phyloP scores from a whole-genome alignment of 1,140 invertebrate species.

The Philopotamus ludificatus region DNA sequence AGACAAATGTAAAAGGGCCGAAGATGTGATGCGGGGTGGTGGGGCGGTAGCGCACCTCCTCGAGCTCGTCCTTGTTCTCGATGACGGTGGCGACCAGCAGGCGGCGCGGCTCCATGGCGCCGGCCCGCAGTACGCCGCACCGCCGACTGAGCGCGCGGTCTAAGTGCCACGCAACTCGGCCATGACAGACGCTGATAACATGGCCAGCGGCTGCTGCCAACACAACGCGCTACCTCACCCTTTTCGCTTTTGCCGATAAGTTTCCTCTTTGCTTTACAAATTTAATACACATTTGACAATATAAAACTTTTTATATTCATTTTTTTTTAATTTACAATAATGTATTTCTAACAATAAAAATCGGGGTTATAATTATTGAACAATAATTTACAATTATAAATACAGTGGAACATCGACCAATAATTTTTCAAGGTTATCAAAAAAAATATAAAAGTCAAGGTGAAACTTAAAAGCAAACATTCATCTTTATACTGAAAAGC shows the following conservation, averaged over 20 bases:
- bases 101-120: constrained; percentile 7
- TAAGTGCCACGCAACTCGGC: neutral
- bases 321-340: neutral
- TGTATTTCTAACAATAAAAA: no score
- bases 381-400: no score
- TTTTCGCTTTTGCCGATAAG: no score
- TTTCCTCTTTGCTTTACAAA: neutral
- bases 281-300: neutral
- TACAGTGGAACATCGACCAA: no score
- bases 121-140: constrained; percentile 1
- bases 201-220: neutral
- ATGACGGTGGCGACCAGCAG: constrained; percentile 65
- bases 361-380: no score
- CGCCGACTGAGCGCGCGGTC: neutral
- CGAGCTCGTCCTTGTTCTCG: constrained; percentile 80
- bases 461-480: no score
- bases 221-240: neutral
- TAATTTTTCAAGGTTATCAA: no score
- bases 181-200: neutral
- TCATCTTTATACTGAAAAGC: no score
- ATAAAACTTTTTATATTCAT: neutral
- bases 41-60: constrained; percentile 64
- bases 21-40: no score
- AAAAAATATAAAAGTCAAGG: no score
- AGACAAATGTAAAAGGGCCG: no score